Evolutionary conservation across 2,888 invertebrate genomes (phyloP).

Genomic region (Caenorhabditis parvicauda): DNA sequence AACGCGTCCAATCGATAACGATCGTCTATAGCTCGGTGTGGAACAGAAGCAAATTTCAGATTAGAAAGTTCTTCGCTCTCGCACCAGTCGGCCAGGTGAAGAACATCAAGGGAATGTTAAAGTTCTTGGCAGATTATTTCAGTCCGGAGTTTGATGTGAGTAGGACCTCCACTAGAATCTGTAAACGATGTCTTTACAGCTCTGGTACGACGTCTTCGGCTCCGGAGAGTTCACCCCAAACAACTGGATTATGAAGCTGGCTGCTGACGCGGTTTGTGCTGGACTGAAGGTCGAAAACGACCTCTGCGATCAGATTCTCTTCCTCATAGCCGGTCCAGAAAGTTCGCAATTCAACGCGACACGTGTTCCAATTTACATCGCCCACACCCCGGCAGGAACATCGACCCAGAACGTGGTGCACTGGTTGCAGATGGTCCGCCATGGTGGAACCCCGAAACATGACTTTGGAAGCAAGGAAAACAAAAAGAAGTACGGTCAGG

Average conservation of each 20-base stretch:
- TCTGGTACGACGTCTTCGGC: conserved; percentile 64
- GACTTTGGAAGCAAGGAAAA: conserved; percentile 39
- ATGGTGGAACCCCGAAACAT: conserved; percentile 30
- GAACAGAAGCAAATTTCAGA: no score
- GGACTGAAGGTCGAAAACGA: conserved; percentile 30
- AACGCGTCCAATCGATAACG: no score
- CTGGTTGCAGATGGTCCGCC: conserved; percentile 63
- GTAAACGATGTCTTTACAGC: conserved; percentile 10
- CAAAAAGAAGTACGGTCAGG: conserved; percentile 38
- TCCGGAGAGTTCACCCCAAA: conserved; percentile 64
- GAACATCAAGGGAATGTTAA: conserved; percentile 61
- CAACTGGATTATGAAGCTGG: conserved; percentile 45
- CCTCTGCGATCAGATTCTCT: conserved; percentile 76
- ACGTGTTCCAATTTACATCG: conserved; percentile 65
- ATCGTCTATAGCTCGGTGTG: no score
- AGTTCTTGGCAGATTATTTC: conserved; percentile 46
- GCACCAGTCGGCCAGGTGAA: conserved; percentile 61
- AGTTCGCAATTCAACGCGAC: conserved; percentile 61
- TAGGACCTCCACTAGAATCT: neutral
- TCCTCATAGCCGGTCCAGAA: conserved; percentile 73
- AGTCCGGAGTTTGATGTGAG: conserved; percentile 40
- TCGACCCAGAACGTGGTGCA: conserved; percentile 66
- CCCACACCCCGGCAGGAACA: conserved; percentile 65
- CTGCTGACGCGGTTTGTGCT: conserved; percentile 56
- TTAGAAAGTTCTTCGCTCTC: conserved; percentile 59